Evolutionary conservation across 92 coral and sea anemone genomes (phyloP), one percentile per base, ranked within the genome.

Genomic region (Bergia sp.): DNA sequence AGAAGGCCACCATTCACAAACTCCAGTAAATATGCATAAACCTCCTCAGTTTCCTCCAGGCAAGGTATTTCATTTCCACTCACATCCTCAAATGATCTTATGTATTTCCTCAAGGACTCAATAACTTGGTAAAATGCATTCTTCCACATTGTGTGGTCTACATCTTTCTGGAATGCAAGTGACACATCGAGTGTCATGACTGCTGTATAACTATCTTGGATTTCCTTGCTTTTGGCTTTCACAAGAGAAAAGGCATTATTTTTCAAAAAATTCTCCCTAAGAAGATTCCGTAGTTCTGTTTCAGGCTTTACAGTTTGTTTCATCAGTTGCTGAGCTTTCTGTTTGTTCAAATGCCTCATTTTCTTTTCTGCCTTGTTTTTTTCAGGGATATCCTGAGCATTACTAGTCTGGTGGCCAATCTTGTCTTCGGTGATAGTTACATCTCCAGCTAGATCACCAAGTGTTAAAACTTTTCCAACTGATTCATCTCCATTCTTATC

Each of bases 71-170:
- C 87, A 84, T 71, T 84, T 37, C 79, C 87, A 84, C 87, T 84
- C n/a, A 29, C 4, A 16, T 73, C 79, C 16, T 84, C 87, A 84
- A 84, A 84, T 13, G 79, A 84, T 72, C 42, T 84, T 44, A 84
- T 84, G 86, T 90, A 89, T 86, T 93, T 92, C 58, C 99, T 89
- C 20, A 97, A 84, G 23, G 96, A 92, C 64, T 97, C 99, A 85
- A 97, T 94, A 44, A 97, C 93, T 78, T 97, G 96, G 82, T 97
- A 95, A 88, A 97, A 93, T 57, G 94, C 97, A 94, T 79, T 94
- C 78, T 90, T 92, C 99, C 99, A 97, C 4, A 97, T 86, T 13
- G 86, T 77, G 41, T 95, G 98, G 67, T 97, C 96, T 38, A 95
- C 91, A 15, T 97, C 99, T 40, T 94, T 93, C 16, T 93, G 94